Percentiles rank a stretch among this genome's conserved stretches.
phyloP scores from a whole-genome alignment of 2,888 invertebrate genomes.

The Lycocerus yunnanus region DNA sequence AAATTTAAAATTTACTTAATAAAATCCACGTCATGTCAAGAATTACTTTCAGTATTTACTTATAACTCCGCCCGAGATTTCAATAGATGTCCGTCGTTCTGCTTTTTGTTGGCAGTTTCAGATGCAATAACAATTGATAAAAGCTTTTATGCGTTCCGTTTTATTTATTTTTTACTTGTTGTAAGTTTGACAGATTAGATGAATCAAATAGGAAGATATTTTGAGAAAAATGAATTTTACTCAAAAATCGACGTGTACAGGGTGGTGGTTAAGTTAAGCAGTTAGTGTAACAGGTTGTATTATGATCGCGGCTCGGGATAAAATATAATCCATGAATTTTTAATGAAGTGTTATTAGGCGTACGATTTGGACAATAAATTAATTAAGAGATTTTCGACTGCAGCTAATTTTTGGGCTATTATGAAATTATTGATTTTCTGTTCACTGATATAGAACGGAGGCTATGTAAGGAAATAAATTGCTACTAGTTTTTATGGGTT shows the following conservation, averaged over 20 bases:
- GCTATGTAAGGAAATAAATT: conserved; percentile 25
- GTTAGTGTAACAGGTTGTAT: not conserved
- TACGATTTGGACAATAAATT: not conserved
- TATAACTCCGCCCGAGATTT: conserved; percentile 7
- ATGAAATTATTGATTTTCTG: not conserved
- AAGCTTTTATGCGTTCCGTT: conserved; percentile 17
- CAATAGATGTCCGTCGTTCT: conserved; percentile 20
- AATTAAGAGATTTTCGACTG: not conserved
- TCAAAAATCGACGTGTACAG: not conserved
- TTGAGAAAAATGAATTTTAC: not conserved
- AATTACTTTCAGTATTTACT: conserved; percentile 20
- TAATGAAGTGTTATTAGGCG: not conserved
- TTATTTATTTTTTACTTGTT: not conserved
- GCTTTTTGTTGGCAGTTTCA: conserved; percentile 20
- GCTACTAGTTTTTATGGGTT: conserved; percentile 33
- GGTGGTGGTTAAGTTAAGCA: not conserved
- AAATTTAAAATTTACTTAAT: not conserved
- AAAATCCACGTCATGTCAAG: conserved; percentile 17
- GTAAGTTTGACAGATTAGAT: not conserved
- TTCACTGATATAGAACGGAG: conserved; percentile 15
- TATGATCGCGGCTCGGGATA: not conserved
- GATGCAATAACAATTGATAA: conserved; percentile 26
- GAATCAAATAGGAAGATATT: not conserved
- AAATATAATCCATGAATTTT: not conserved
- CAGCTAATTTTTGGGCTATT: not conserved